Base-by-base conservation (phyloP, 64 coral and sea anemone genomes). In the Orbicella faveolata region DNA sequence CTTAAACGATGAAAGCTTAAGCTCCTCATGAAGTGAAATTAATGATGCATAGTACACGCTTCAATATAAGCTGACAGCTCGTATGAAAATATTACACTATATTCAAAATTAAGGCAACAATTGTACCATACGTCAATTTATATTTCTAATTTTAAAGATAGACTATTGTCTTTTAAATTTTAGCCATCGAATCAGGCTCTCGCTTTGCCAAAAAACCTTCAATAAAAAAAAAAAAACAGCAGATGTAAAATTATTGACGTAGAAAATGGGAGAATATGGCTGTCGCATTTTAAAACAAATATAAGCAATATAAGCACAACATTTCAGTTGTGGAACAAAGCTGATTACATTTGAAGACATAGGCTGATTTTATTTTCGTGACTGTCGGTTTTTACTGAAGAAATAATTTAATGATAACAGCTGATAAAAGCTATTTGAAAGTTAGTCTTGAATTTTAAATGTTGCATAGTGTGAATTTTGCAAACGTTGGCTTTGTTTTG, bases 91-190 rank as follows among this genome's bases (percentile, higher is more conserved):
- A 57, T 61, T 9, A 81, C 34, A 63, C 13, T 61, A 57, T 81
- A 57, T 13, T 17, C 6, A 81, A 81, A 61, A 26, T 57, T 30
- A 34, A 81, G 10, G 59, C 34, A 55, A 36, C 79, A 81, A 81
- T 63, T 62, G 9, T 25, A 23, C 41, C 41, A 54, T 20, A 19
- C 39, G 41, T 63, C 79, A 81, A 81, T 81, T 36, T 81, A 11
- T 15, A 13, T 81, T 81, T 63, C 33, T 81, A 81, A 81, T 81
- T 81, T 19, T 20, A 61, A 81, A 78, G 25, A 81, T 57, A 63
- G 54, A 63, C 54, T 81, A 53, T 81, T 81, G 79, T 81, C 79
- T 61, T 81, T 36, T 34, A 81, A 81, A 81, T 81, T 79, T 79
- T 1, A 33, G 19, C 48, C 25, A n/a, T 30, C 77, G 23, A 79